Evolutionary conservation across 2,888 invertebrate species (phyloP).

Genomic region (Dolichopus griseipennis): DNA sequence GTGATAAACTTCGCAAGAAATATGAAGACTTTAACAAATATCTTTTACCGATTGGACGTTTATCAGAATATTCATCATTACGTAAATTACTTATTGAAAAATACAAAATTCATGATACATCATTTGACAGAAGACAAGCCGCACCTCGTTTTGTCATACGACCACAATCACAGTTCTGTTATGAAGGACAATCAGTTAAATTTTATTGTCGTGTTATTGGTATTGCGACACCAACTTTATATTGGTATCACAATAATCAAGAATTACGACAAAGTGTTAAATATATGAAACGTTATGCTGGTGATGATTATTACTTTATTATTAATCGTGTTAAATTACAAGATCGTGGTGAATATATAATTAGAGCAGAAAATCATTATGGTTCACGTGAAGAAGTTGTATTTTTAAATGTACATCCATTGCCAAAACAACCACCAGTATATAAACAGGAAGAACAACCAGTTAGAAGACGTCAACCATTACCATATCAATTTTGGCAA

Average conservation of each 20-base stretch:
- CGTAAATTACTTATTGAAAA: slow-evolving; percentile 92
- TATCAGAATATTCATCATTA: slow-evolving; percentile 95
- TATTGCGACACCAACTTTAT: slow-evolving; percentile 84
- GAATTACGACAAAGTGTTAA: slow-evolving; percentile 95
- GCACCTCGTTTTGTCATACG: slow-evolving; percentile 96
- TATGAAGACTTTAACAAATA: slow-evolving; percentile 76
- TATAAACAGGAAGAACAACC: slow-evolving; percentile 59
- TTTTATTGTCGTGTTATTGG: slow-evolving; percentile 96
- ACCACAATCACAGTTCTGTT: slow-evolving; percentile 90
- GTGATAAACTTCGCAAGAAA: slow-evolving; percentile 77
- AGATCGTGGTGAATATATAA: slow-evolving; percentile 95
- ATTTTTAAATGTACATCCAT: slow-evolving; percentile 88
- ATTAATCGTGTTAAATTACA: slow-evolving; percentile 92
- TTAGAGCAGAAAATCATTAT: slow-evolving; percentile 93
- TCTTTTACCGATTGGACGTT: slow-evolving; percentile 86
- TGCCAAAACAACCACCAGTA: slow-evolving; percentile 39
- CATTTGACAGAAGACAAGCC: slow-evolving; percentile 94
- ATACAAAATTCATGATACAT: slow-evolving; percentile 92
- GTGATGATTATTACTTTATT: slow-evolving; percentile 94
- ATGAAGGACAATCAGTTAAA: slow-evolving; percentile 95
- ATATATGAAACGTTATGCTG: slow-evolving; percentile 96
- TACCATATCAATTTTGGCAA: slow-evolving; percentile 83
- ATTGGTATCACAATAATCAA: slow-evolving; percentile 90
- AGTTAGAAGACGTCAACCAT: slow-evolving; percentile 67
- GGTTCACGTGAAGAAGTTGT: slow-evolving; percentile 93